Evolutionary conservation across 2,113 vertebrate species (phyloP), one percentile per base, ranked within the genome.

Genomic region (Psilopogon haemacephalus): DNA sequence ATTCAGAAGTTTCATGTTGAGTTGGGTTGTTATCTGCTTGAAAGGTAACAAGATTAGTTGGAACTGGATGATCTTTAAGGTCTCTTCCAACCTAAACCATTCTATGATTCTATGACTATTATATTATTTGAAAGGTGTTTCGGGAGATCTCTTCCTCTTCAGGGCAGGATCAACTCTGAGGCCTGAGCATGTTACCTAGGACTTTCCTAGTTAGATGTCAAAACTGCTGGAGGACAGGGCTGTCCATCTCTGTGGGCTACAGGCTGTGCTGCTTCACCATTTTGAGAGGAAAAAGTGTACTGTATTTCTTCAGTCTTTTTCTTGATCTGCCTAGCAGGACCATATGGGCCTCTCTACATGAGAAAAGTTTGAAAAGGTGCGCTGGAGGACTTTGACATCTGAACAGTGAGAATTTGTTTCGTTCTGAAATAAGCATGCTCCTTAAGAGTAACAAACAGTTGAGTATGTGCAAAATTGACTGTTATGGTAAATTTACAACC

Each of bases 221-320:
- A 77, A 77, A 50, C 8, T 0, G 20, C 54, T 62, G 0, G 1
- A 28, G 23, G 21, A 19, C 2, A 0, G 40, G 55, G 50, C 5
- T 37, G 12, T 62, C 6, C 8, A 21, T 10, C 15, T 76, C 28
- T 38, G 19, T 46, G 27, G 21, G 3, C 16, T 13, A 1, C 19
- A 23, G 32, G 54, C 2, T 90, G 26, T 75, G 7, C 38, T 79
- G 19, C 35, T 67, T 85, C 58, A 42, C 5, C 6, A 3, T 44
- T 19, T 4, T 2, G 9, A 28, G 6, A 27, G 16, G 7, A 10
- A 50, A 28, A 62, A 74, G 3, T 10, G 7, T 40, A 2, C 8
- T 79, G 4, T 62, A 23, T 59, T 74, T 67, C 67, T 73, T 8
- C 14, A 70, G 0, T 32, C 0, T 15, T 40, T 40, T 11, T 13